Evolutionary conservation across 2,888 invertebrate species (phyloP).

Genomic region (Cheilosia vulpina): DNA sequence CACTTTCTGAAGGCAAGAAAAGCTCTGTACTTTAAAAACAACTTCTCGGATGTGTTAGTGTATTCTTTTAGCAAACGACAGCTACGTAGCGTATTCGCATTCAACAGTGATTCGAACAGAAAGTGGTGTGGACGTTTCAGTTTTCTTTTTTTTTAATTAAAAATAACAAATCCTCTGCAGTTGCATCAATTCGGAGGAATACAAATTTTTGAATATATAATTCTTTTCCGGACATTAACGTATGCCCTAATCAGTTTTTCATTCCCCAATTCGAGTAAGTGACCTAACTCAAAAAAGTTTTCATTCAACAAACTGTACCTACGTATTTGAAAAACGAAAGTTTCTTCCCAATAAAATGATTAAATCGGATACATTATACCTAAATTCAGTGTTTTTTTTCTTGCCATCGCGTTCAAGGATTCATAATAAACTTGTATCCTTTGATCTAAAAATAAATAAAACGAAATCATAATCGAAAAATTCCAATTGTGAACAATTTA

Average conservation of each 20-base stretch:
- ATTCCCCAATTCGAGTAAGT: constrained; percentile 36
- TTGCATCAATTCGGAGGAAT: background rate
- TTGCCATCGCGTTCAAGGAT: background rate
- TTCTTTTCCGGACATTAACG: background rate
- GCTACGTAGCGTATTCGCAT: constrained; percentile 66
- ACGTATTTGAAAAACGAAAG: constrained; percentile 66
- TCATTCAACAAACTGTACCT: constrained; percentile 29
- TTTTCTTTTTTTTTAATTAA: constrained; percentile 31
- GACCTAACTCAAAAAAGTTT: constrained; percentile 23
- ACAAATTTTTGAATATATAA: background rate
- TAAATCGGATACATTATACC: background rate
- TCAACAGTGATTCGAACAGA: constrained; percentile 57
- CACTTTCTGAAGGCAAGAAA: background rate
- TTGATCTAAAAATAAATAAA: constrained; percentile 35
- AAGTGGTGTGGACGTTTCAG: constrained; percentile 28
- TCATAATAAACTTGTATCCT: background rate
- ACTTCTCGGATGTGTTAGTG: constrained; percentile 15
- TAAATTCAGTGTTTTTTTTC: constrained; percentile 7
- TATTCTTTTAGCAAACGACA: constrained; percentile 23
- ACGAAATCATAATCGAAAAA: constrained; percentile 31
- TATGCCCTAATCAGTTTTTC: constrained; percentile 6
- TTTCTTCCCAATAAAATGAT: constrained; percentile 18
- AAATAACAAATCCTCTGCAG: constrained; percentile 18
- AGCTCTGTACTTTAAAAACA: constrained; percentile 57
- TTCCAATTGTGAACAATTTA: constrained; percentile 53